These are phyloP conservation scores for Cephus pulcher DNA, from an alignment of 2,888 invertebrate genomes.

Conservation along the genomic window DNA sequence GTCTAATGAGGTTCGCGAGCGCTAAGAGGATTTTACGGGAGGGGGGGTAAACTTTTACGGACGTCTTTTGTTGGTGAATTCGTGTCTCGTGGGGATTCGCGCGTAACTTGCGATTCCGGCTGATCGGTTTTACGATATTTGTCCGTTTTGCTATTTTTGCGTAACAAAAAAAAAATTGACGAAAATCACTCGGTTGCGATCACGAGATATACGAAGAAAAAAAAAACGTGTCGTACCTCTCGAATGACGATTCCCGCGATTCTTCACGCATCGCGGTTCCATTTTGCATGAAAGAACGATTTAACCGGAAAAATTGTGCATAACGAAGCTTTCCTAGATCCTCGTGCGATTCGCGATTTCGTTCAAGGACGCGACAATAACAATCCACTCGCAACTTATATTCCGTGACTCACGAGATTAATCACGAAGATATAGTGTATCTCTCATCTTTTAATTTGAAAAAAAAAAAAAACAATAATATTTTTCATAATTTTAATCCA, in stretches of 20 bases:
- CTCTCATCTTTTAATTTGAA: not conserved
- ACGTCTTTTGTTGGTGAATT: not conserved
- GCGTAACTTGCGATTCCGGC: not conserved
- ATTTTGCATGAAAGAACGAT: not conserved
- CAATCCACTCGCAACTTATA: not conserved
- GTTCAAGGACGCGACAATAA: not conserved
- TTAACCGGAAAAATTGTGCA: not conserved
- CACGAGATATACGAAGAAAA: not conserved
- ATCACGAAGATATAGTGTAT: not conserved
- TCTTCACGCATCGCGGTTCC: too few relatives aligned
- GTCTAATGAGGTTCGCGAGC: conserved; percentile 11
- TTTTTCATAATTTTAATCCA: not conserved
- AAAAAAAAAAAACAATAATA: not conserved
- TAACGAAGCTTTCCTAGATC: not conserved
- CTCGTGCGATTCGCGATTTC: not conserved
- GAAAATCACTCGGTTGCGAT: not conserved
- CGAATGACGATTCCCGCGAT: too few relatives aligned
- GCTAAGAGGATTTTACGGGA: not conserved
- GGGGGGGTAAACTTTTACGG: not conserved
- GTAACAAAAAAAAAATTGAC: not conserved
- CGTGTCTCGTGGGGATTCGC: not conserved
- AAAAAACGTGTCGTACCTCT: too few relatives aligned
- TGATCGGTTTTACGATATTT: not conserved
- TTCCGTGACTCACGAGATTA: not conserved
- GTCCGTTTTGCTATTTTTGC: not conserved